Conservation (phyloP, 2,113 vertebrate genomes). For the Carlito syrichta region DNA sequence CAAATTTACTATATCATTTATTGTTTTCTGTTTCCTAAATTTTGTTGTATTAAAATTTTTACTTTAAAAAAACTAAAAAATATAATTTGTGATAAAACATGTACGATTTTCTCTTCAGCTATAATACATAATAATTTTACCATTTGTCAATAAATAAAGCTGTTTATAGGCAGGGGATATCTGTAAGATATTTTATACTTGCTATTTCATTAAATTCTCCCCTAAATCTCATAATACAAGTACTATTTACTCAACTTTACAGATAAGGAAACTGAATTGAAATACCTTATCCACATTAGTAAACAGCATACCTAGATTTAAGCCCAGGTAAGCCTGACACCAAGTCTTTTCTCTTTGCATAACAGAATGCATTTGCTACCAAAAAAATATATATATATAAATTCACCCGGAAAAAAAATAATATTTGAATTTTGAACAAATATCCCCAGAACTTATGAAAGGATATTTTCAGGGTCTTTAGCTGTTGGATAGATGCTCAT, state of each 20-base stretch:
- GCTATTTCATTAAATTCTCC: background rate
- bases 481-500: slow-evolving; percentile 63
- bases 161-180: background rate
- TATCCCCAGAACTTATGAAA: background rate
- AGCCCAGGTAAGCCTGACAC: background rate
- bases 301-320: background rate
- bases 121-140: background rate
- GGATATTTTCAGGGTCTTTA: slow-evolving; percentile 52
- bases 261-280: background rate
- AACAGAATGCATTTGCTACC: background rate
- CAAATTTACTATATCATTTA: background rate
- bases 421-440: slow-evolving; percentile 47
- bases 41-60: background rate
- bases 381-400: slow-evolving; percentile 14
- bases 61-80: background rate
- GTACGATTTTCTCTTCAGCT: background rate
- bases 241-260: background rate
- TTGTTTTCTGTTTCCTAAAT: background rate
- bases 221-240: background rate
- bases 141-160: background rate
- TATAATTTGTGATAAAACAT: background rate
- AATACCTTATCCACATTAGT: background rate
- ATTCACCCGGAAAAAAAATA: background rate
- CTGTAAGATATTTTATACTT: background rate
- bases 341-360: background rate